These are phyloP conservation scores for Agraylea sexmaculata DNA, from an alignment of 1,140 invertebrate species.

Conservation along the genomic window DNA sequence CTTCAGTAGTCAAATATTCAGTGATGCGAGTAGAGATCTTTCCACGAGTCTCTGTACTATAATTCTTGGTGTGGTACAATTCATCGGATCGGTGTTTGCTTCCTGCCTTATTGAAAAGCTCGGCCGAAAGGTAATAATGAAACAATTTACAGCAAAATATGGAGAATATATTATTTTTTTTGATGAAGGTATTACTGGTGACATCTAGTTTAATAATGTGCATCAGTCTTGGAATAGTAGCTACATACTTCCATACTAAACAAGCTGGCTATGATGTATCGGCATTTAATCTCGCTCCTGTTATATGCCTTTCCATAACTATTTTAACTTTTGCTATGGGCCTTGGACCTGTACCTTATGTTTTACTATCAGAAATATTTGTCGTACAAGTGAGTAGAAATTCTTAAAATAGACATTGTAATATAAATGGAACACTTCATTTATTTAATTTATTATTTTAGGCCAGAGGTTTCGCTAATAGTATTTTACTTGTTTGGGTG, in stretches of 20 bases:
- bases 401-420: too few species aligned
- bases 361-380: slow-evolving; percentile 26
- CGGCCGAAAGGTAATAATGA: slow-evolving; percentile 24
- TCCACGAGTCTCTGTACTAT: neutral
- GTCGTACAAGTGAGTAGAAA: slow-evolving; percentile 24
- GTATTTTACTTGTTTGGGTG: neutral
- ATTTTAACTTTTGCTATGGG: slow-evolving; percentile 26
- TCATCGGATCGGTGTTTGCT: slow-evolving; percentile 20
- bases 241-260: slow-evolving; percentile 9
- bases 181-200: too few species aligned
- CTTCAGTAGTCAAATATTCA: slow-evolving; percentile 5
- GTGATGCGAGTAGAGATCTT: slow-evolving; percentile 2
- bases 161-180: neutral
- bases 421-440: too few species aligned
- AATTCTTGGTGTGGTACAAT: slow-evolving; percentile 4
- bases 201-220: too few species aligned
- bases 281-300: slow-evolving; percentile 9
- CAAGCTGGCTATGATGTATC: slow-evolving; percentile 10
- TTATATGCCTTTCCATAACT: slow-evolving; percentile 22
- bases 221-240: too few species aligned
- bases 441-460: slow-evolving; percentile 1
- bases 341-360: slow-evolving; percentile 25
- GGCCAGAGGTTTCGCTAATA: slow-evolving; percentile 1
- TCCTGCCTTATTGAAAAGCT: slow-evolving; percentile 26
- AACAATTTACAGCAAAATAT: too few species aligned